Evolutionary conservation across 1,140 invertebrate genomes (phyloP), one percentile per base, ranked within the genome.

Genomic region (Sarcophaga bullata): DNA sequence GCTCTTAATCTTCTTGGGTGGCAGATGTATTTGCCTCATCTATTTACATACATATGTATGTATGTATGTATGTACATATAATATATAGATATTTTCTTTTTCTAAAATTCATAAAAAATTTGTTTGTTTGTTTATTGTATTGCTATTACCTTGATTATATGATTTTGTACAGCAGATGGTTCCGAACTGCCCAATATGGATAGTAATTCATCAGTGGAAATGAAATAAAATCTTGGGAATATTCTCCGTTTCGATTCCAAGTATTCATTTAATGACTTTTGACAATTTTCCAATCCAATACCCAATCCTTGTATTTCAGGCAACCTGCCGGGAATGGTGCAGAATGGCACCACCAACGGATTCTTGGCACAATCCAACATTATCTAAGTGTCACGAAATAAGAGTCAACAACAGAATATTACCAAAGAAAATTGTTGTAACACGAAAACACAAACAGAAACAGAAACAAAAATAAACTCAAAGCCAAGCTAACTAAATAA

Each of bases 191-290:
- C 96, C n/a, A 98, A 92, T 85, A 98, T 96, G 50, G 95, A 95
- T 11, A 98, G 92, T 81, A 98, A 89, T 90, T 98, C 97, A 87
- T 98, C 96, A 83, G 97, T 97, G 8, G 97, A 97, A 84, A 98
- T 95, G 88, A 98, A 98, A 91, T 95, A 97, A 90, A 98, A 98
- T 85, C 97, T 90, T 49, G 97, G 96, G 88, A 98, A 98, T 80
- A 96, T 92, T 83, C 95, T 93, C 83, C 97, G 91, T 90, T 98
- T 98, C 0, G 94, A 94, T 87, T 97, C 96, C 78, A 98, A 91
- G 90, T 98, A 98, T 86, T 97, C 95, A 85, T 95, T 96, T 68
- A 98, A 91, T 0, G 96, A 96, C 88, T 98, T 98, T 91, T 97
- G 96, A 91, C 97, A 98, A 85, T 93, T 94, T 87, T 98, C 96